A percentile compares a stretch with the other conserved stretches of the same genome.
These are phyloP conservation scores for Tiaroga cobitis DNA, from an alignment of 2,797 vertebrate genomes.

Conservation along the genomic window DNA sequence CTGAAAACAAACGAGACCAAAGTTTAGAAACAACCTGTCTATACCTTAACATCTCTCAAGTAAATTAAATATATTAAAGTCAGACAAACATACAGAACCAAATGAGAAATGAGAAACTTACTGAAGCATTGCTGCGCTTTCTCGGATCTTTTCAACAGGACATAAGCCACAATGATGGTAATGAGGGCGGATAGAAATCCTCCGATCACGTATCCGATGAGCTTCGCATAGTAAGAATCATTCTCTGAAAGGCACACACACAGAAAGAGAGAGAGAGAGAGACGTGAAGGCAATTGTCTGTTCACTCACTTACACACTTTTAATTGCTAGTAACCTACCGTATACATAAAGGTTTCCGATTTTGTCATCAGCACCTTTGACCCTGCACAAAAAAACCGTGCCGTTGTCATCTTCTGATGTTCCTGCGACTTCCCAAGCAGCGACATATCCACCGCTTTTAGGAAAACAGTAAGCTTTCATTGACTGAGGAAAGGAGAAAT, in stretches of 20 bases:
- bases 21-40: background rate
- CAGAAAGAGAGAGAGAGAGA: background rate
- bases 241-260: slow-evolving; percentile 26
- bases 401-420: slow-evolving; percentile 41
- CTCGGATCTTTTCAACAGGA: slow-evolving; percentile 59
- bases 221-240: slow-evolving; percentile 49
- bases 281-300: background rate
- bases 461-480: slow-evolving; percentile 53
- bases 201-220: slow-evolving; percentile 65
- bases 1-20: slow-evolving; percentile 31
- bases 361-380: background rate
- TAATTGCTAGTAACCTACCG: slow-evolving; percentile 47
- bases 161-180: slow-evolving; percentile 48
- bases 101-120: slow-evolving; percentile 49
- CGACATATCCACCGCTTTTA: background rate
- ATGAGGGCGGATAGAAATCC: slow-evolving; percentile 63
- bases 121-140: slow-evolving; percentile 60
- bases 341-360: slow-evolving; percentile 55
- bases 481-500: slow-evolving; percentile 32
- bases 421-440: slow-evolving; percentile 56
- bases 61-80: background rate
- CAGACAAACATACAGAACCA: background rate
- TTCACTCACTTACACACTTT: background rate
- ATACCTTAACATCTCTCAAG: background rate
- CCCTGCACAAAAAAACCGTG: slow-evolving; percentile 52